These are phyloP conservation scores for Drosophila carrolli DNA, from an alignment of 1,140 invertebrate species.

Conservation along the genomic window DNA sequence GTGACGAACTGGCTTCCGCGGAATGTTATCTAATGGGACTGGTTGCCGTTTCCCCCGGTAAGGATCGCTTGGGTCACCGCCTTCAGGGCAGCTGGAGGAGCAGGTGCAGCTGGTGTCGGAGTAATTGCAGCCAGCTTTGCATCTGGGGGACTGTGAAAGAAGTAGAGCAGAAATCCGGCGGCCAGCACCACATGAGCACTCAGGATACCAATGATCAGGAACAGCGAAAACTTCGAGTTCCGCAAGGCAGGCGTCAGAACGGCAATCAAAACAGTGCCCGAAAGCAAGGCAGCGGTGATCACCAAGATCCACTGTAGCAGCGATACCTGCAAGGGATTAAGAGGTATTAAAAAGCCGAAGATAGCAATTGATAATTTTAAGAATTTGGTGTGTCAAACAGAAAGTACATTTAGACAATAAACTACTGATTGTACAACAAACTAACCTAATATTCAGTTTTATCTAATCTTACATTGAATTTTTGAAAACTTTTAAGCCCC, in stretches of 20 bases:
- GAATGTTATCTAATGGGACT: conserved; percentile 52
- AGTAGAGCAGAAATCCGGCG: conserved; percentile 93
- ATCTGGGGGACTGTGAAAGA: conserved; percentile 85
- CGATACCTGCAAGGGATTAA: conserved; percentile 86
- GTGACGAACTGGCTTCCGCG: background rate
- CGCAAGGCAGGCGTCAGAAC: conserved; percentile 92
- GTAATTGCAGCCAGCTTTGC: background rate
- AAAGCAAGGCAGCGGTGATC: conserved; percentile 91
- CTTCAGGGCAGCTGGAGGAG: conserved; percentile 23
- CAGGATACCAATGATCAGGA: conserved; percentile 89
- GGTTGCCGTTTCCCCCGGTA: conserved; percentile 29
- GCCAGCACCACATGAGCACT: conserved; percentile 92
- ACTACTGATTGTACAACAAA: too few species aligned
- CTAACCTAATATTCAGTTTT: too few species aligned
- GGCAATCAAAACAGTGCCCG: conserved; percentile 93
- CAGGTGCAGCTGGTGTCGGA: background rate
- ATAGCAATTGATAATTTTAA: background rate
- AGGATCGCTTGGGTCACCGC: conserved; percentile 15
- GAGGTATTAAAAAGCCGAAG: background rate
- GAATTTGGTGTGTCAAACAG: too few species aligned
- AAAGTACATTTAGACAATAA: too few species aligned
- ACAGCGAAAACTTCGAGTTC: conserved; percentile 88
- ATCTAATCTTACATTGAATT: too few species aligned
- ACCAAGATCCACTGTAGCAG: conserved; percentile 96
- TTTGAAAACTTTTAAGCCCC: too few species aligned